Percentiles rank a stretch among this genome's conserved stretches.
These are phyloP conservation scores for Motacilla alba DNA, from an alignment of 2,113 vertebrate species.

Conservation along the genomic window DNA sequence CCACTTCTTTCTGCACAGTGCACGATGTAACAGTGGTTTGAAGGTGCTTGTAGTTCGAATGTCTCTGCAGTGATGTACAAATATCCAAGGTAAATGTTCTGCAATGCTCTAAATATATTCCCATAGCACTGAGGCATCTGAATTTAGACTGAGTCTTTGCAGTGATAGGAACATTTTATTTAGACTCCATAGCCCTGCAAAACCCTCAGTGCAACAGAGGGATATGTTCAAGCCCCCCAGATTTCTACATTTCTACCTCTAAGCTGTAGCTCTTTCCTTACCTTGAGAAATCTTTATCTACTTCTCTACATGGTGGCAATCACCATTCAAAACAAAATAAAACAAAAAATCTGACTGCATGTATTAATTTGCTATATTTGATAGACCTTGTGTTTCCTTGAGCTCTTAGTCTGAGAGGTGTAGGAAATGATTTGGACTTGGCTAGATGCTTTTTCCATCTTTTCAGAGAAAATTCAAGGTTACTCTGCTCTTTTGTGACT, in stretches of 20 bases:
- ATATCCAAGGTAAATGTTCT: neutral
- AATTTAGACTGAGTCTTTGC: neutral
- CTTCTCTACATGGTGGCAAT: neutral
- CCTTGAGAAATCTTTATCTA: neutral
- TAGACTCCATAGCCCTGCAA: neutral
- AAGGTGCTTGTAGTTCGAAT: neutral
- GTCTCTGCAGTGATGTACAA: neutral
- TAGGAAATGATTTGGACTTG: neutral
- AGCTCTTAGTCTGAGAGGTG: neutral
- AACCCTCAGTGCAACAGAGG: neutral
- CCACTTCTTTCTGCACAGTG: neutral
- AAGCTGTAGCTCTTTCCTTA: neutral
- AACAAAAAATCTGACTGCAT: neutral
- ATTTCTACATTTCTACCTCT: neutral
- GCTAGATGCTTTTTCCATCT: neutral
- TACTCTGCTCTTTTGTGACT: neutral
- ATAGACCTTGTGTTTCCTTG: neutral
- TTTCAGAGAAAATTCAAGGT: neutral
- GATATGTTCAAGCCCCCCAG: fast-evolving
- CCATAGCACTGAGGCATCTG: neutral
- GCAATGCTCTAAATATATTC: neutral
- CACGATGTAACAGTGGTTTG: neutral
- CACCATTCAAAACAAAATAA: neutral
- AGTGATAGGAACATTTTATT: neutral
- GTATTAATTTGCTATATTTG: neutral